These are phyloP conservation scores for Terebella lapidaria DNA, from an alignment of 2,888 invertebrate genomes.

Conservation along the genomic window DNA sequence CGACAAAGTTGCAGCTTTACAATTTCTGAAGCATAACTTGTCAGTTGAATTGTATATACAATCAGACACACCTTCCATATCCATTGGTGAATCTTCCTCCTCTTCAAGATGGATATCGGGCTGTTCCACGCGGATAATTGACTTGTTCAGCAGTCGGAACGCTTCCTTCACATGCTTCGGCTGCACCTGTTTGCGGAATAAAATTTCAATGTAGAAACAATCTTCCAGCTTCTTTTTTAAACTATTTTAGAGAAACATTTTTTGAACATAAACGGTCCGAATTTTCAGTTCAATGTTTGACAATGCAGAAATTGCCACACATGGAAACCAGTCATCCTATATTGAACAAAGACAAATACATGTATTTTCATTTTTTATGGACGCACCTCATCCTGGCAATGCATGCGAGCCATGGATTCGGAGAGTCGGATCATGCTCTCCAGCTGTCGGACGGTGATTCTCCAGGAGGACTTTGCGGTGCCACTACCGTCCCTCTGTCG, in stretches of 20 bases:
- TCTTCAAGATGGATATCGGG: conserved; percentile 92
- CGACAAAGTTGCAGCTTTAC: no score
- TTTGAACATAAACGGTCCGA: no score
- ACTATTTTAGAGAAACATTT: neutral
- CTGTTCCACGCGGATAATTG: conserved; percentile 94
- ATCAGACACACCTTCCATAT: conserved; percentile 15
- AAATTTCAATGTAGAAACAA: neutral
- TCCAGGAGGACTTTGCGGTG: conserved; percentile 75
- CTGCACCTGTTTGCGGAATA: conserved; percentile 62
- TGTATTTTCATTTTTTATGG: neutral
- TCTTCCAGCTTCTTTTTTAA: neutral
- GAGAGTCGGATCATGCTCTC: conserved; percentile 93
- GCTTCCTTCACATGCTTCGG: conserved; percentile 88
- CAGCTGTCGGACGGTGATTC: conserved; percentile 93
- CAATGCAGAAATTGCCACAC: no score
- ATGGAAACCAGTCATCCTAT: no score
- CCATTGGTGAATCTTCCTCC: conserved; percentile 53
- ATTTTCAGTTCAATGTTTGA: no score
- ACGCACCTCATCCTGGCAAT: conserved; percentile 79
- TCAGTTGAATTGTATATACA: no score
- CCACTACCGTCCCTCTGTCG: conserved; percentile 73
- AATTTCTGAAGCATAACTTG: no score
- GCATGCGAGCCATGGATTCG: conserved; percentile 93
- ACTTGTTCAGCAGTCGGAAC: conserved; percentile 84
- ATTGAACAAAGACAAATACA: no score